Conservation (phyloP, 2,113 vertebrate species). For the Leptobrachium ailaonicum region DNA sequence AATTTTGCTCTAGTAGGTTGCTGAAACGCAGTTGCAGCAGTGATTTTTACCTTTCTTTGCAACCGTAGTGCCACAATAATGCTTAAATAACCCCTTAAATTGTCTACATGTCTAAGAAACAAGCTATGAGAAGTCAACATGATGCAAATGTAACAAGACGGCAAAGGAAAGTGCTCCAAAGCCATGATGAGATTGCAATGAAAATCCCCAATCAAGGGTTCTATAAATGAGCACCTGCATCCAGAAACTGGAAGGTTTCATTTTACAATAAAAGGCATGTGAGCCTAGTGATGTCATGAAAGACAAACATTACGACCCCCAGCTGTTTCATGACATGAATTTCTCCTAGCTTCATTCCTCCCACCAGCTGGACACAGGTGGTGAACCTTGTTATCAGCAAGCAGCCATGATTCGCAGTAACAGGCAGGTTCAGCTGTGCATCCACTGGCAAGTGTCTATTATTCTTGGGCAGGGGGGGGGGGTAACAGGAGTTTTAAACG, state of each 20-base stretch:
- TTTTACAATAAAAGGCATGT: conserved; percentile 34
- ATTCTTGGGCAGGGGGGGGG: not conserved
- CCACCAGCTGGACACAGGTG: conserved; percentile 38
- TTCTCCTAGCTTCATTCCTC: conserved; percentile 13
- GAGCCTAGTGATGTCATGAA: conserved; percentile 38
- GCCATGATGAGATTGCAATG: not conserved
- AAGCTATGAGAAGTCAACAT: too few relatives aligned
- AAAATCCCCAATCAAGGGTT: not conserved
- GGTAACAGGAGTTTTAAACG: too few relatives aligned
- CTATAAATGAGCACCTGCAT: conserved; percentile 17
- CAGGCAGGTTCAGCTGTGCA: conserved; percentile 10
- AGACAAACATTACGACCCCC: conserved; percentile 23
- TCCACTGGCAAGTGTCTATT: not conserved
- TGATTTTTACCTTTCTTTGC: too few relatives aligned
- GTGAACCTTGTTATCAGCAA: conserved; percentile 12
- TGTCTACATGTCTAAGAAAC: too few relatives aligned
- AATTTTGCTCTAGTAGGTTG: too few relatives aligned
- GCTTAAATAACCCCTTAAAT: too few relatives aligned
- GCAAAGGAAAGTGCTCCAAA: too few relatives aligned
- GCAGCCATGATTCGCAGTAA: conserved; percentile 1
- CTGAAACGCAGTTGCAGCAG: too few relatives aligned
- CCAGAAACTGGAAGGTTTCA: not conserved
- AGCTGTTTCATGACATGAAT: conserved; percentile 34
- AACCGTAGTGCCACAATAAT: too few relatives aligned
- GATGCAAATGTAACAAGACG: too few relatives aligned